Percentiles rank a stretch among this genome's conserved stretches.
These are phyloP conservation scores for Scylla paramamosain DNA, from an alignment of 1,140 invertebrate genomes.

Conservation along the genomic window DNA sequence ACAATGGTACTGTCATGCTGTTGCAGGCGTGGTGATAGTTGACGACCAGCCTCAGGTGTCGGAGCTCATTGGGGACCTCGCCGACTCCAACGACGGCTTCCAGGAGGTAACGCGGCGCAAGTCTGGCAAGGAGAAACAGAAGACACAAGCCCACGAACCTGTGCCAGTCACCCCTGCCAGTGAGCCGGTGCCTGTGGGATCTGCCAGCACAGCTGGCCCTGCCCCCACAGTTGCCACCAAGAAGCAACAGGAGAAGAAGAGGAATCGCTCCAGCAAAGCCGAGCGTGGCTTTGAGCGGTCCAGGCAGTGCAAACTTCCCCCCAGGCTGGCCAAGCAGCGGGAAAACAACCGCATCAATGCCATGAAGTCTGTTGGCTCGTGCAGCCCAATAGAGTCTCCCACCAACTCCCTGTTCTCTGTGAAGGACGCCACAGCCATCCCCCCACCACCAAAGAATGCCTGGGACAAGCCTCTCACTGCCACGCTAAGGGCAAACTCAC, in stretches of 20 bases:
- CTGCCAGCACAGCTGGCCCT: conserved; percentile 49
- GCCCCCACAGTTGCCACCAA: conserved; percentile 80
- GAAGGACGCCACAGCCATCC: conserved; percentile 78
- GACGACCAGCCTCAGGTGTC: conserved; percentile 83
- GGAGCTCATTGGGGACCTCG: conserved; percentile 81
- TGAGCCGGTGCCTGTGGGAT: conserved; percentile 83
- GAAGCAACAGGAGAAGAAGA: conserved; percentile 72
- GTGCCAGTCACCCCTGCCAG: conserved; percentile 78
- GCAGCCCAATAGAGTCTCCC: conserved; percentile 66
- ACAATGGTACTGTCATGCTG: neutral
- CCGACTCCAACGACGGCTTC: conserved; percentile 87
- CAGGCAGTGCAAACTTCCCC: conserved; percentile 85
- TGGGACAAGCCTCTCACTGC: conserved; percentile 81
- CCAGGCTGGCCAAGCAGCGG: conserved; percentile 89
- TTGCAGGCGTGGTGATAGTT: conserved; percentile 83
- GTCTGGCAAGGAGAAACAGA: conserved; percentile 80
- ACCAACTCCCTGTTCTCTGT: conserved; percentile 74
- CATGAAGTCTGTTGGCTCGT: conserved; percentile 62
- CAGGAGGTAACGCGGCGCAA: conserved; percentile 93
- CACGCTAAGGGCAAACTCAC: conserved; percentile 76
- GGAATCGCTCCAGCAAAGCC: conserved; percentile 34
- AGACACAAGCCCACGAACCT: conserved; percentile 79
- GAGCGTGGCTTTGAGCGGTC: conserved; percentile 81
- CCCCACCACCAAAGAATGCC: conserved; percentile 81
- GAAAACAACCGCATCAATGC: conserved; percentile 81